Conservation (phyloP, 2,113 vertebrate species). For the Falco punctatus region DNA sequence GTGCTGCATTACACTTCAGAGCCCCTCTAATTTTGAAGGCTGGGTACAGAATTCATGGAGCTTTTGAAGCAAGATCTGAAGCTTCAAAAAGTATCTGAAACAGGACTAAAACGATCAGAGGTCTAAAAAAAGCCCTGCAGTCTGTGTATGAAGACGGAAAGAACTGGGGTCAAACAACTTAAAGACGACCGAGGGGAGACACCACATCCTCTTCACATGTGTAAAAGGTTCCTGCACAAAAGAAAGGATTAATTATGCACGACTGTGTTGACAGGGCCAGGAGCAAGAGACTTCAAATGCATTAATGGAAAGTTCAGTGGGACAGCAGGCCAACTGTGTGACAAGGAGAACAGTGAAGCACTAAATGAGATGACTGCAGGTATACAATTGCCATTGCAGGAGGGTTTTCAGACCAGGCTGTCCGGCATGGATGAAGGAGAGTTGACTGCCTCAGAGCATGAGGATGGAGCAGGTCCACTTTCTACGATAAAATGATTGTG, state of each 20-base stretch:
- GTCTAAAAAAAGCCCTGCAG: neutral
- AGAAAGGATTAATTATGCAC: neutral
- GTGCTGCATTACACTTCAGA: neutral
- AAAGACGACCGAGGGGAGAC: neutral
- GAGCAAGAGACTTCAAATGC: neutral
- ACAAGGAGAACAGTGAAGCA: neutral
- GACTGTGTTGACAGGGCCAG: neutral
- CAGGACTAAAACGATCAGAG: neutral
- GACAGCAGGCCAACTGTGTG: neutral
- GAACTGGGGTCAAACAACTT: neutral
- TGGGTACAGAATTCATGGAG: neutral
- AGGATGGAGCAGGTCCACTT: neutral
- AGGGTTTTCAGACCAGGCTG: neutral
- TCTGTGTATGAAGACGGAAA: neutral
- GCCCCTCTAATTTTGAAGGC: neutral
- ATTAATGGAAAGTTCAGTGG: neutral
- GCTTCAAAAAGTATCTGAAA: neutral
- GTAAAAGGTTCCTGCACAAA: neutral
- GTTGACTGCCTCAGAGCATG: neutral
- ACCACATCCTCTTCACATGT: neutral
- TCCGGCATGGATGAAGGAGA: rapidly evolving
- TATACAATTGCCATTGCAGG: neutral
- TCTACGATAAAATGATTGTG: neutral
- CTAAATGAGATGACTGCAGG: neutral
- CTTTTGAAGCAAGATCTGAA: neutral